Evolutionary conservation across 1,140 invertebrate genomes (phyloP).

Genomic region (Magallana ariakensis): DNA sequence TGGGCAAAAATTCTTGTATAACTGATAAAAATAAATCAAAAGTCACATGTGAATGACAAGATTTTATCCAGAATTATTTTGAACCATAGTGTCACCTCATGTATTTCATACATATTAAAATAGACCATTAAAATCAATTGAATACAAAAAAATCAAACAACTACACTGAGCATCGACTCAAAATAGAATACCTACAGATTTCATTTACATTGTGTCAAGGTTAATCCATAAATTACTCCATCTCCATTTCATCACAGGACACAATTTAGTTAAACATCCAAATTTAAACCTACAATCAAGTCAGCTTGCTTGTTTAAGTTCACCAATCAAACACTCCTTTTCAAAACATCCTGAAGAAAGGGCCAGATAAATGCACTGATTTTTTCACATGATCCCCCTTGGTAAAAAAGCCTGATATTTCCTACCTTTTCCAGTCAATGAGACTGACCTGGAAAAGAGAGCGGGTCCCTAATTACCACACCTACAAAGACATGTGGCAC

Average conservation of each 20-base stretch:
- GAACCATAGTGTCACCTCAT: no score
- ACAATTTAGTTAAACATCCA: neutral
- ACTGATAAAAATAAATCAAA: no score
- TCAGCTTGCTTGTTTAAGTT: no score
- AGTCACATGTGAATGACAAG: no score
- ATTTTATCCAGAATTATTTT: no score
- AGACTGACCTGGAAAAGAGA: conserved; percentile 10
- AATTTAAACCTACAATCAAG: neutral
- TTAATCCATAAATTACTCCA: neutral
- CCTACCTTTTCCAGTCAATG: conserved; percentile 15
- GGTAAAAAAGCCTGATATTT: conserved; percentile 21
- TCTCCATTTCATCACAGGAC: neutral
- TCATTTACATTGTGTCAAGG: neutral
- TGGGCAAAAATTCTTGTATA: no score
- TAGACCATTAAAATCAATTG: no score
- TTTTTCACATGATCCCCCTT: neutral
- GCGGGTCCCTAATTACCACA: neutral
- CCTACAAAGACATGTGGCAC: conserved; percentile 35
- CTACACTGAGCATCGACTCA: no score
- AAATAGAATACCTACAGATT: no score
- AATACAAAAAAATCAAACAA: no score
- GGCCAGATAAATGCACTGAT: neutral
- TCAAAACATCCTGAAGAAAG: neutral
- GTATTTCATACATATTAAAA: no score
- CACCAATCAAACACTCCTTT: conserved; percentile 20